phyloP scores from a whole-genome alignment of 2,888 invertebrate species.

The Apoderus coryli region DNA sequence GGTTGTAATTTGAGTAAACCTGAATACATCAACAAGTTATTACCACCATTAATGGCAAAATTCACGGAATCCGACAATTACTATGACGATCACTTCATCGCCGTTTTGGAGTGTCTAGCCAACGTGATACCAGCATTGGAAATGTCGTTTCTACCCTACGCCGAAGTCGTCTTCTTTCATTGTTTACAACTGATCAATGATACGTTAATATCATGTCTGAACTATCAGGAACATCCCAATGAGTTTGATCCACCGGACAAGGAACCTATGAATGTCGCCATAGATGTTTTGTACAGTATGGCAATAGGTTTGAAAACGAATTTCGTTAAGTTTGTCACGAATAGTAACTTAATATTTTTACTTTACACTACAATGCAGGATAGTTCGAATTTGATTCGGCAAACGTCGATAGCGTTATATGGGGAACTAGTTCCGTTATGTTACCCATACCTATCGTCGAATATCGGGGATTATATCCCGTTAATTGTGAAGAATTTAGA shows the following conservation, averaged over 20 bases:
- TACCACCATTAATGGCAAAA: slow-evolving; percentile 60
- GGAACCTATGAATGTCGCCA: slow-evolving; percentile 62
- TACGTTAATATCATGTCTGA: slow-evolving; percentile 47
- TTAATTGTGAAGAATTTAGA: slow-evolving; percentile 92
- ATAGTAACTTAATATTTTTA: slow-evolving; percentile 51
- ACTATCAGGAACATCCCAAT: slow-evolving; percentile 45
- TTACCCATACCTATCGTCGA: slow-evolving; percentile 81
- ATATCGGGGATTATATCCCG: slow-evolving; percentile 90
- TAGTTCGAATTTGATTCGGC: slow-evolving; percentile 55
- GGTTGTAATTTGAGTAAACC: slow-evolving; percentile 53
- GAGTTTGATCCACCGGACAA: slow-evolving; percentile 51
- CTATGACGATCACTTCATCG: slow-evolving; percentile 54
- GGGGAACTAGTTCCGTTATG: slow-evolving; percentile 63
- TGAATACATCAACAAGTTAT: slow-evolving; percentile 50
- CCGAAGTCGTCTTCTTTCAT: slow-evolving; percentile 53
- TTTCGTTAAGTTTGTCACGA: slow-evolving; percentile 49
- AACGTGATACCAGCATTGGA: slow-evolving; percentile 63
- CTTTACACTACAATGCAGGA: slow-evolving; percentile 61
- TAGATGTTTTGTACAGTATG: slow-evolving; percentile 56
- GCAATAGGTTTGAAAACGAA: slow-evolving; percentile 54
- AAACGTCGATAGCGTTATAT: slow-evolving; percentile 61
- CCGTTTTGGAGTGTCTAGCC: slow-evolving; percentile 57
- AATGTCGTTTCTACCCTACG: slow-evolving; percentile 56
- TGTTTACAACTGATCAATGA: slow-evolving; percentile 55
- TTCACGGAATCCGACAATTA: slow-evolving; percentile 57